Percentiles rank a stretch among this genome's conserved stretches.
Conservation (phyloP, 2,113 vertebrate genomes). For the Onychorhynchus coronatus region DNA sequence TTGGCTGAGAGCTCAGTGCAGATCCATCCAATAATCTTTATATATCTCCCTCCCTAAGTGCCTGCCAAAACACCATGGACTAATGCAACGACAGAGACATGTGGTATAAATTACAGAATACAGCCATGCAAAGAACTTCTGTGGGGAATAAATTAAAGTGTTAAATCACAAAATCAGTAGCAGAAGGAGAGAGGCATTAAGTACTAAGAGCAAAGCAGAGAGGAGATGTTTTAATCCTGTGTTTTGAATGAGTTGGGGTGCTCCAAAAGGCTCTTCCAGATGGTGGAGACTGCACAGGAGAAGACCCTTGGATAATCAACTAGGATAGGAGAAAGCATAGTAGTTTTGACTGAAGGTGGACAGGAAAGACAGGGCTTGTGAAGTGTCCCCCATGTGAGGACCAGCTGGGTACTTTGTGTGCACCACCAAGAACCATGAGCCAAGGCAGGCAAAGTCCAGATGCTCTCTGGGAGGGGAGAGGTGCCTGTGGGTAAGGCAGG, state of each 20-base stretch:
- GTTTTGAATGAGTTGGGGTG: background rate
- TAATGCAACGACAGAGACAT: background rate
- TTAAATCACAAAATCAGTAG: conserved; percentile 44
- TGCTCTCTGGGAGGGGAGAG: background rate
- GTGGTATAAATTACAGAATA: conserved; percentile 44
- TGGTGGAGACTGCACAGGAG: background rate
- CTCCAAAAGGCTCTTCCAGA: conserved; percentile 15
- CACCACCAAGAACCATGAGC: fast-evolving
- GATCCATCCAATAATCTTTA: conserved; percentile 41
- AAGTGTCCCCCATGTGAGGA: background rate
- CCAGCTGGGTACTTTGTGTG: fast-evolving
- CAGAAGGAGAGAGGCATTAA: conserved; percentile 45
- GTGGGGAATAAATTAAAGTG: conserved; percentile 59
- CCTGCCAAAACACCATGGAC: conserved; percentile 36
- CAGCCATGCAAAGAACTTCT: conserved; percentile 1
- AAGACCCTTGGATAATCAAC: background rate
- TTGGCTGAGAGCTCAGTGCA: background rate
- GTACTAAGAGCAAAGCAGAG: conserved; percentile 21
- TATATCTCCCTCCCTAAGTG: conserved; percentile 19
- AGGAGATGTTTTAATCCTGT: conserved; percentile 13
- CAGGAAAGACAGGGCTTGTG: background rate
- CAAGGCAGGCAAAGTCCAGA: background rate
- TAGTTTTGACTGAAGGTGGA: background rate
- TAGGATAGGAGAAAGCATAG: background rate
- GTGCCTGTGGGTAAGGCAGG: background rate